A percentile compares a stretch with the other conserved stretches of the same genome.
phyloP scores from a whole-genome alignment of 2,113 vertebrate species.

The Typhlomys cinereus region DNA sequence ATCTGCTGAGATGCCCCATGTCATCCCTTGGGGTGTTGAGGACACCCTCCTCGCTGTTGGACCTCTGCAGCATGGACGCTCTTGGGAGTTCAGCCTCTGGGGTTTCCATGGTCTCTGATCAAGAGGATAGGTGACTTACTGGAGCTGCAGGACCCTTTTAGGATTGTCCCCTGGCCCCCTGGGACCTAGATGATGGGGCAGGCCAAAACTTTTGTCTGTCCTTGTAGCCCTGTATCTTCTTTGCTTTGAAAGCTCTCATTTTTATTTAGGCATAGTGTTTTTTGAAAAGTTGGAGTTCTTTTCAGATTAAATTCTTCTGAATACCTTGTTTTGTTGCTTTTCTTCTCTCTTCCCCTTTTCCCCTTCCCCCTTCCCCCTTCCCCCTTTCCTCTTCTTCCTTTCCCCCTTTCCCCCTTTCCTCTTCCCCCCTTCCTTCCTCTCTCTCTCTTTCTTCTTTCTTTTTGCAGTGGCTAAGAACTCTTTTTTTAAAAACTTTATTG shows the following conservation, averaged over 20 bases:
- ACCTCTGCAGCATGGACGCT: not conserved
- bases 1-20: not conserved
- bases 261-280: not conserved
- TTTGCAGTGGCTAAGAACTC: too few species aligned
- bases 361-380: too few species aligned
- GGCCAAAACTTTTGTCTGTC: too few species aligned
- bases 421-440: too few species aligned
- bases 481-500: too few species aligned
- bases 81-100: not conserved
- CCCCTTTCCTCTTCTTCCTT: too few species aligned
- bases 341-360: too few species aligned
- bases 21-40: not conserved
- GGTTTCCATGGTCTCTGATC: not conserved
- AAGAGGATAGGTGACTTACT: not conserved
- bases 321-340: not conserved
- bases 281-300: not conserved
- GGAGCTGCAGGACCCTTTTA: not conserved
- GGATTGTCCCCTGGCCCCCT: not conserved
- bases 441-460: too few species aligned
- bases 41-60: not conserved
- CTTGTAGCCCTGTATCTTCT: too few species aligned
- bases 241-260: too few species aligned
- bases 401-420: too few species aligned
- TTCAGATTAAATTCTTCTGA: constrained; percentile 20
- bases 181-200: not conserved